These are phyloP conservation scores for Monarcha castaneiventris DNA, from an alignment of 2,113 vertebrate species.

Conservation along the genomic window DNA sequence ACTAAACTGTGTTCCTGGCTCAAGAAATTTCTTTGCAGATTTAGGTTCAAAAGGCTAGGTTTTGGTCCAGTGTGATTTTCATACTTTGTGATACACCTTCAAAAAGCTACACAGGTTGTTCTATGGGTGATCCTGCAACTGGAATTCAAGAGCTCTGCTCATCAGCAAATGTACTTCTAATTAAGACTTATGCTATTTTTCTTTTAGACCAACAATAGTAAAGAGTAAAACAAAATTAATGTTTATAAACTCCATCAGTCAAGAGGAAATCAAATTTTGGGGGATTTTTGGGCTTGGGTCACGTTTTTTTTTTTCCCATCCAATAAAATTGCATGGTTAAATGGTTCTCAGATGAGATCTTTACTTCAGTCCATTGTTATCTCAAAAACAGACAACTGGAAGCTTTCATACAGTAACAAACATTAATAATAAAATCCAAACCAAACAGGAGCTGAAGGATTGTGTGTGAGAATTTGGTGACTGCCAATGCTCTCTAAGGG, in stretches of 20 bases:
- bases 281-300: too few relatives aligned
- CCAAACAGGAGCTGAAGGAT: neutral
- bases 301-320: accelerated
- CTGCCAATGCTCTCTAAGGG: neutral
- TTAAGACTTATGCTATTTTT: neutral
- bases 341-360: neutral
- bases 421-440: neutral
- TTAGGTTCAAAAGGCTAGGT: neutral
- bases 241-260: neutral
- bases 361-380: neutral
- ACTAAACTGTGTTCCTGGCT: neutral
- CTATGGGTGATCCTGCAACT: neutral
- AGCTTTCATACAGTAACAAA: neutral
- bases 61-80: neutral
- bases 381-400: neutral
- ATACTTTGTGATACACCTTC: neutral
- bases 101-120: neutral
- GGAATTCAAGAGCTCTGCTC: neutral
- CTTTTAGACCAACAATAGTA: neutral
- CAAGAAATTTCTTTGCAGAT: neutral
- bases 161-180: neutral
- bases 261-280: neutral
- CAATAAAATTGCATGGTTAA: neutral
- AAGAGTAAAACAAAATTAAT: neutral
- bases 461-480: neutral